Percentiles rank a stretch among this genome's conserved stretches.
Evolutionary conservation across 2,888 invertebrate species (phyloP).

Genomic region (Noctua fimbriata): DNA sequence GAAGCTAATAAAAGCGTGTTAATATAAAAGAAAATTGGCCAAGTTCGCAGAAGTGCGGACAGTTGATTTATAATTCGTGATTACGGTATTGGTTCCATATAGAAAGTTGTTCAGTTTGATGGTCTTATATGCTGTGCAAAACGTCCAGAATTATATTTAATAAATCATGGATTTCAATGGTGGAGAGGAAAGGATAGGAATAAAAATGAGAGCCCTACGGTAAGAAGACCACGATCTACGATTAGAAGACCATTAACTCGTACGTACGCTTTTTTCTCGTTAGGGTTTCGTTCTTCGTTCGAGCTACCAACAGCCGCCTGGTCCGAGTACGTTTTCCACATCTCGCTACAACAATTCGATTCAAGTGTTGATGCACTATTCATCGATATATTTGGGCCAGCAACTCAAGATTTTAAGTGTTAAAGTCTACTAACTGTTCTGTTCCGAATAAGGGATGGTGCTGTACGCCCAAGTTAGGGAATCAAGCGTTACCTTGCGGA

Average conservation of each 20-base stretch:
- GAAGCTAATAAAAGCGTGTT: not conserved
- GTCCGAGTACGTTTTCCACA: constrained; percentile 36
- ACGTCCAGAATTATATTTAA: not conserved
- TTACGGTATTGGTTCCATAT: not conserved
- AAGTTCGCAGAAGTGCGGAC: not conserved
- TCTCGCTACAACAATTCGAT: constrained; percentile 40
- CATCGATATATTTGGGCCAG: not conserved
- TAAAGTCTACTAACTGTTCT: not conserved
- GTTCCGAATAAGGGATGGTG: constrained; percentile 1
- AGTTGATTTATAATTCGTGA: not conserved
- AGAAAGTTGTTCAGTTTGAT: not conserved
- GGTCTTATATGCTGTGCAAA: not conserved
- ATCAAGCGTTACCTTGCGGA: not conserved
- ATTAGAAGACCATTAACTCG: constrained; percentile 2
- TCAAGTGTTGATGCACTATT: constrained; percentile 3
- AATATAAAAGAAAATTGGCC: not conserved
- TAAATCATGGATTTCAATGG: not conserved
- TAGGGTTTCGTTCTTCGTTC: constrained; percentile 20
- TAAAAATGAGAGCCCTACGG: not conserved
- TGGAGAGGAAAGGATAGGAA: constrained; percentile 5
- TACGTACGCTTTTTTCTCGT: constrained; percentile 33
- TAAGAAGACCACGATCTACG: constrained; percentile 29
- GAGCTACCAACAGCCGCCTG: constrained; percentile 22
- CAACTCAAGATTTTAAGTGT: constrained; percentile 2
- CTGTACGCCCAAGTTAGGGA: not conserved